Base-by-base conservation (phyloP, 1,140 invertebrate genomes). In the Frieseomelitta varia region DNA sequence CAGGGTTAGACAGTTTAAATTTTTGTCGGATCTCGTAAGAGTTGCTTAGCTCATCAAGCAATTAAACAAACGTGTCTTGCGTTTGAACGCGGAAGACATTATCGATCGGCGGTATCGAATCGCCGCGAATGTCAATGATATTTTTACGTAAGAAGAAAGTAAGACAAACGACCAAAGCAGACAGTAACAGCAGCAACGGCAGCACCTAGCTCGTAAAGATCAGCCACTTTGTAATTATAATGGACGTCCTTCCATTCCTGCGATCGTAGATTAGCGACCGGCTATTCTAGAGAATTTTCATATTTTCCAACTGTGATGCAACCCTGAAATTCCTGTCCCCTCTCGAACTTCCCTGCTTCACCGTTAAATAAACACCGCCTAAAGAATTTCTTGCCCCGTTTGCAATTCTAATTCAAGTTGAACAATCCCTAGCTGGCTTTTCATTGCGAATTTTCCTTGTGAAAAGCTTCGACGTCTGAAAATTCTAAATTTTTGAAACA, bases 111-210 rank as follows among this genome's bases (percentile, higher is more conserved):
- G 39, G 19, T 69, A 71, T 39, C 67, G 56, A 80, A 61, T 30
- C 30, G 30, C 17, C 1, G 17, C 17, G 51, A 24, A 74, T 68
- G 58, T 53, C 80, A 71, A 58, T 17, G 82, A 27, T 63, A 68
- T 69, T 78, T 88, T 88, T 88, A 88, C 78, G 71, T 88, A 88
- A 88, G 53, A 63, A 80, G 82, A 85, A 88, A 88, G 86, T 65
- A 65, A 88, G 82, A 85, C 76, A 63, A 85, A 85, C 74, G 79
- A 47, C 61, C 47, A 30, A 30, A 30, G 30, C 30, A 30, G 30
- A 30, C 30, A 19, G 51, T 17, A 47, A 47, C 39, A 47, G 39
- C 39, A 47, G 4, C 0, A 47, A 8, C 39, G 8, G 15, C 0
- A 58, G 61, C 30, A n/a, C 15, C 30, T 12, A 27, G 21, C 53